Evolutionary conservation across 2,113 vertebrate genomes (phyloP).

Genomic region (Dryoscopus gambensis): DNA sequence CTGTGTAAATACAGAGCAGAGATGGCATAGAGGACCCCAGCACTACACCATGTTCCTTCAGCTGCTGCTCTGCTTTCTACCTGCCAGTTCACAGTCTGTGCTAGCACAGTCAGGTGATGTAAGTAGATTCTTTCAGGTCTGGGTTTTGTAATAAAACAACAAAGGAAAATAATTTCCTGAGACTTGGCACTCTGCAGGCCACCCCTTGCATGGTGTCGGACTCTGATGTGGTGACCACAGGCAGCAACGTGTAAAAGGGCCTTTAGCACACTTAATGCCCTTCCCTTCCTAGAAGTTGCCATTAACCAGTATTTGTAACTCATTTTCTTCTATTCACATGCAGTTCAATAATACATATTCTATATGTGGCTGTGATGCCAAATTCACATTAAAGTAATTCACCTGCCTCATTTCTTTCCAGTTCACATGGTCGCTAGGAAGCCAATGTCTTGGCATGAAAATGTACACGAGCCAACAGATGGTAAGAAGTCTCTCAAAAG

Average conservation of each 20-base stretch:
- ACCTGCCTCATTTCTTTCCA: slow-evolving; percentile 29
- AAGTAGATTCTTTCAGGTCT: background rate
- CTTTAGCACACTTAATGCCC: background rate
- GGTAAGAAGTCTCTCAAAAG: slow-evolving; percentile 70
- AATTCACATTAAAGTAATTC: background rate
- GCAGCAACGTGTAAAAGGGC: background rate
- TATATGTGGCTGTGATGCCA: background rate
- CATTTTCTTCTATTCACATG: background rate
- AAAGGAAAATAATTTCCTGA: background rate
- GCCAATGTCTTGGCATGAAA: slow-evolving; percentile 76
- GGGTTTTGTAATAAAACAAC: background rate
- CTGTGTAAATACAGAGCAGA: background rate
- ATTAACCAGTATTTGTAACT: background rate
- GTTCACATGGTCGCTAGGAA: slow-evolving; percentile 82
- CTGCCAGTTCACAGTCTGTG: background rate
- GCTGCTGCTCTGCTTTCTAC: background rate
- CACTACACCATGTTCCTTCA: fast-evolving
- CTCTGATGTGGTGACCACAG: background rate
- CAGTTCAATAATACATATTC: background rate
- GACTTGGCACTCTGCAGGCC: background rate
- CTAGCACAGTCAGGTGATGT: fast-evolving
- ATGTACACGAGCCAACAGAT: slow-evolving; percentile 65
- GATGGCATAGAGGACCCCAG: no score
- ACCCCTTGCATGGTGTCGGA: background rate
- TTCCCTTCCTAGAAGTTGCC: background rate